Evolutionary conservation across 2,113 vertebrate species (phyloP), one percentile per base, ranked within the genome.

Genomic region (Terrapene triunguis): DNA sequence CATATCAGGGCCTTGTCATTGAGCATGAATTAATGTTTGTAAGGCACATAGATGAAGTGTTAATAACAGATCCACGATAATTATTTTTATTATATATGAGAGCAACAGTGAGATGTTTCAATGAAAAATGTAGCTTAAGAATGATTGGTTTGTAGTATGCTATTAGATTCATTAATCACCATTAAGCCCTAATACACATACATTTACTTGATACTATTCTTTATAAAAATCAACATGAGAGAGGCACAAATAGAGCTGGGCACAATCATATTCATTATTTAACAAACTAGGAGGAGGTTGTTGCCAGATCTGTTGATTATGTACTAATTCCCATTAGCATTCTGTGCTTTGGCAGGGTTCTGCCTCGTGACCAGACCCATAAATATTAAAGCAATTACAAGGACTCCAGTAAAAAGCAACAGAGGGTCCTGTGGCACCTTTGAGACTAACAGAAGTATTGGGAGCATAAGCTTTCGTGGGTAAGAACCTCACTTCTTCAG

Each of bases 21-120:
- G 4, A 8, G 32, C 51, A 4, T 0, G 0, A 44, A 81, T 9
- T 57, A 80, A 17, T 3, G 0, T 54, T 0, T 11, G 10, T 87
- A 22, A 57, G 42, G 65, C 32, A 69, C 32, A 35, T 8, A 69
- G 17, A 35, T 81, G 80, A 94, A 87, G 91, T 65, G 88, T 50
- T 35, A 22, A 62, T 80, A n/a, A 62, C 62, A 83, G 19, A 22
- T 14, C 14, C 8, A 1, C 7, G 25, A 22, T 27, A 44, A 85
- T 90, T 9, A 57, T 74, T 72, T 88, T 92, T 84, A 55, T 80
- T 83, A 44, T 69, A 5, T 74, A 81, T 85, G 50, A 85, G 76
- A 51, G 27, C 44, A 84, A 90, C 35, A 4, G 91, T 80, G 80
- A 85, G 65, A 47, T 42, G 1, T 2, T 0, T 69, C 65, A 16